Percentiles rank a stretch among this genome's conserved stretches.
Evolutionary conservation across 2,888 invertebrate genomes (phyloP).

Genomic region (Esperia sulphurella): DNA sequence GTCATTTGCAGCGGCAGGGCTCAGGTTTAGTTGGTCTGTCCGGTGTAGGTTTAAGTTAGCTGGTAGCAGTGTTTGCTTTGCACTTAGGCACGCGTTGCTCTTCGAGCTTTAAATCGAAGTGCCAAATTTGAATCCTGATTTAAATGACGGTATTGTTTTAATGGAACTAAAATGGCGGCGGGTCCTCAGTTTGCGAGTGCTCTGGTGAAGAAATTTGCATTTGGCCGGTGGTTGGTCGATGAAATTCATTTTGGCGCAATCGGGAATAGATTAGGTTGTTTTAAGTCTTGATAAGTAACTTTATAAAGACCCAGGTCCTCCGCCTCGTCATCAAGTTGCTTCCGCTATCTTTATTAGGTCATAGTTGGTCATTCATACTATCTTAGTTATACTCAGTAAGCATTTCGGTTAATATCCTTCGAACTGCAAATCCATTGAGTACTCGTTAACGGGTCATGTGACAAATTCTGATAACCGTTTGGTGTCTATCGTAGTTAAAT

Average conservation of each 20-base stretch:
- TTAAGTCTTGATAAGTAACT: too few relatives aligned
- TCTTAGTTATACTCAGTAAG: too few relatives aligned
- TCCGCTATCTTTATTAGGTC: too few relatives aligned
- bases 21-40: slow-evolving; percentile 43
- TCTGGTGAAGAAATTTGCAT: slow-evolving; percentile 7
- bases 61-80: slow-evolving; percentile 65
- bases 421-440: too few relatives aligned
- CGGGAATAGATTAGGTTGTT: too few relatives aligned
- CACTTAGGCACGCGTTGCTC: slow-evolving; percentile 67
- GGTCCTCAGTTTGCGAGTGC: neutral
- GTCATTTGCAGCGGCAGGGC: slow-evolving; percentile 22
- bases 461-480: too few relatives aligned
- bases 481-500: too few relatives aligned
- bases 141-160: slow-evolving; percentile 69
- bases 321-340: too few relatives aligned
- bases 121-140: slow-evolving; percentile 73
- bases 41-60: slow-evolving; percentile 61
- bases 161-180: slow-evolving; percentile 42
- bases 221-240: neutral
- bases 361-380: too few relatives aligned
- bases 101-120: slow-evolving; percentile 74
- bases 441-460: too few relatives aligned
- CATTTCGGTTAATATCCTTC: too few relatives aligned
- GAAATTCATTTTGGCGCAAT: neutral
- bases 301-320: too few relatives aligned